These are phyloP conservation scores for Saxicola maurus DNA, from an alignment of 2,797 vertebrate species.

Conservation along the genomic window DNA sequence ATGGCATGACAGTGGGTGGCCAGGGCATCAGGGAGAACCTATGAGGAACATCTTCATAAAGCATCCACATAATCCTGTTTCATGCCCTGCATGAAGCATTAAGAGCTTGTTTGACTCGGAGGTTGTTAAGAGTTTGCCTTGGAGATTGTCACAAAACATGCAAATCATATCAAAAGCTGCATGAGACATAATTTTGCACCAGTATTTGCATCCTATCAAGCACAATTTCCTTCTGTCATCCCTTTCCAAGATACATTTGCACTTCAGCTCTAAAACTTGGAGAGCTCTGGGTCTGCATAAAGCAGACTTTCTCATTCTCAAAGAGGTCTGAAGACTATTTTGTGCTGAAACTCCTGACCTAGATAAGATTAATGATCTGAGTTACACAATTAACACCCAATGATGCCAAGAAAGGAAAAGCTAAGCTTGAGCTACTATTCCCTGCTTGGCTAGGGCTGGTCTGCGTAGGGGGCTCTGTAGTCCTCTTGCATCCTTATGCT, in stretches of 20 bases:
- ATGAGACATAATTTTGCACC: neutral
- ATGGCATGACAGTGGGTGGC: accelerated
- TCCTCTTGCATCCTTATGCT: conserved; percentile 6
- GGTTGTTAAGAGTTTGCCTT: neutral
- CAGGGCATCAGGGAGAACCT: neutral
- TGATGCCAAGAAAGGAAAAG: neutral
- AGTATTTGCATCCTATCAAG: neutral
- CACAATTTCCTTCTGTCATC: neutral
- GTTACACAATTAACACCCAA: neutral
- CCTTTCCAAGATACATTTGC: neutral
- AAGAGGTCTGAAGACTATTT: neutral
- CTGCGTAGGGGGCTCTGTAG: neutral
- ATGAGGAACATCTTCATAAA: accelerated
- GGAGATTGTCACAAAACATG: neutral
- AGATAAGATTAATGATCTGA: conserved; percentile 36
- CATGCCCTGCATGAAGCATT: neutral
- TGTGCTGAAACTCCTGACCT: conserved; percentile 37
- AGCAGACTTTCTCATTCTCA: neutral
- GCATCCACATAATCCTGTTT: accelerated
- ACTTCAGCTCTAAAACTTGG: neutral
- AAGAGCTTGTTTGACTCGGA: neutral
- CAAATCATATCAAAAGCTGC: neutral
- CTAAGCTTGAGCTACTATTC: neutral
- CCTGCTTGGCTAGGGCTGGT: neutral
- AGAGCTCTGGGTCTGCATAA: neutral